Conservation (phyloP, 2,888 invertebrate genomes). For the Microchrysa polita region DNA sequence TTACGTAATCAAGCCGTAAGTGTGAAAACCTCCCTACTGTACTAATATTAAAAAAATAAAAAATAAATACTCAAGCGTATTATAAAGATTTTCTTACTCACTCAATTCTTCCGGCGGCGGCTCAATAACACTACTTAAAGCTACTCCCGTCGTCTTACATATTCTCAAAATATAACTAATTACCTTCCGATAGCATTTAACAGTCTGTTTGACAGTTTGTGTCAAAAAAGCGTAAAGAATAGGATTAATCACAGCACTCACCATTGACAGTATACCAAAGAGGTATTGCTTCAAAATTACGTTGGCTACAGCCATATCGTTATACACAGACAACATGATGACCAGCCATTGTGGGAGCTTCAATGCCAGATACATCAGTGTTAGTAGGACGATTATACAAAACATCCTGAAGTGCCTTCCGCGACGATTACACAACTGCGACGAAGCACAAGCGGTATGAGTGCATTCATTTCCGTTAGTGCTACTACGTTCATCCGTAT, state of each 20-base stretch:
- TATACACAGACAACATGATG: slow-evolving; percentile 64
- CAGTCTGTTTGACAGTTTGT: slow-evolving; percentile 62
- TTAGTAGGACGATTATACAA: slow-evolving; percentile 67
- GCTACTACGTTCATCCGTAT: background rate
- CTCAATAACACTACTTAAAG: slow-evolving; percentile 21
- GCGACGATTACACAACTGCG: background rate
- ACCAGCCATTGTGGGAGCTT: slow-evolving; percentile 69
- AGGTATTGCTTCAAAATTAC: slow-evolving; percentile 65
- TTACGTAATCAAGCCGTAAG: too few relatives aligned
- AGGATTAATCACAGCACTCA: slow-evolving; percentile 69
- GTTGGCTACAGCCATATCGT: slow-evolving; percentile 53
- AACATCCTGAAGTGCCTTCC: slow-evolving; percentile 68
- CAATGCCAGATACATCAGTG: slow-evolving; percentile 67
- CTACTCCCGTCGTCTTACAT: background rate
- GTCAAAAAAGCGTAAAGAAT: slow-evolving; percentile 70
- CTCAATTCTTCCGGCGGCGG: background rate
- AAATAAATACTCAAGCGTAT: too few relatives aligned
- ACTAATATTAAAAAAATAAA: too few relatives aligned
- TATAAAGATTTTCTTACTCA: too few relatives aligned
- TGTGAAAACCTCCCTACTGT: too few relatives aligned
- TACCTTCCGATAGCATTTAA: background rate
- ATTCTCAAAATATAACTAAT: too few relatives aligned
- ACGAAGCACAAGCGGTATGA: background rate
- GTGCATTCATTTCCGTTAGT: too few relatives aligned
- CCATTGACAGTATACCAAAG: slow-evolving; percentile 66